A percentile compares a stretch with the other conserved stretches of the same genome.
Conservation (phyloP, 2,888 invertebrate species). For the Andrena trimmerana region DNA sequence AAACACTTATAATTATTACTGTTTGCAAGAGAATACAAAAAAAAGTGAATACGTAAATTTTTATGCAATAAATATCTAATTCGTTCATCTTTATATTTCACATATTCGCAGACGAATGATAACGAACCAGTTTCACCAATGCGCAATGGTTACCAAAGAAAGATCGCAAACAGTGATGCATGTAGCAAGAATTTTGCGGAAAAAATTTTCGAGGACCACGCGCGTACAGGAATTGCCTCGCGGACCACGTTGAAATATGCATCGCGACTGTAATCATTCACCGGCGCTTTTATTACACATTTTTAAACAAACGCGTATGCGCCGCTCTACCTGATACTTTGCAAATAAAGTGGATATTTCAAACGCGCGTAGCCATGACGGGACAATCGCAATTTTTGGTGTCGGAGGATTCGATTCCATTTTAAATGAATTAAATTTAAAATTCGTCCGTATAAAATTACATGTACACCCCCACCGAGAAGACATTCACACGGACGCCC, state of each 20-base stretch:
- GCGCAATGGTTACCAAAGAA: background rate
- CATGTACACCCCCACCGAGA: conserved; percentile 4
- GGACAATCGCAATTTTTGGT: conserved; percentile 49
- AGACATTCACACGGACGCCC: conserved; percentile 2
- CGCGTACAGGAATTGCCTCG: background rate
- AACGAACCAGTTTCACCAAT: background rate
- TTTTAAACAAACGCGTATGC: conserved; percentile 37
- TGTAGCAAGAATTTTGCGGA: background rate
- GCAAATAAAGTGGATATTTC: conserved; percentile 57
- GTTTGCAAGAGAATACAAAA: no score
- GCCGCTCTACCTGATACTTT: conserved; percentile 29
- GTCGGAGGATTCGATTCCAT: conserved; percentile 43
- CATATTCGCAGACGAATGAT: background rate
- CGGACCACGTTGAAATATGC: conserved; percentile 43
- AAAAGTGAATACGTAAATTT: no score
- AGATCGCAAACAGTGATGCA: background rate
- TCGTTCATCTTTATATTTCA: no score
- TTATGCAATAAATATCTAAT: no score
- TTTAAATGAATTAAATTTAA: conserved; percentile 59
- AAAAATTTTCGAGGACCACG: background rate
- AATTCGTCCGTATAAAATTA: conserved; percentile 39
- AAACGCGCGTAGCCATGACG: conserved; percentile 1
- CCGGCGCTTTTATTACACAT: conserved; percentile 23
- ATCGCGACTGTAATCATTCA: conserved; percentile 39
- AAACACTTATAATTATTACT: no score